Conservation (phyloP, 2,888 invertebrate genomes). For the Magallana nippona region DNA sequence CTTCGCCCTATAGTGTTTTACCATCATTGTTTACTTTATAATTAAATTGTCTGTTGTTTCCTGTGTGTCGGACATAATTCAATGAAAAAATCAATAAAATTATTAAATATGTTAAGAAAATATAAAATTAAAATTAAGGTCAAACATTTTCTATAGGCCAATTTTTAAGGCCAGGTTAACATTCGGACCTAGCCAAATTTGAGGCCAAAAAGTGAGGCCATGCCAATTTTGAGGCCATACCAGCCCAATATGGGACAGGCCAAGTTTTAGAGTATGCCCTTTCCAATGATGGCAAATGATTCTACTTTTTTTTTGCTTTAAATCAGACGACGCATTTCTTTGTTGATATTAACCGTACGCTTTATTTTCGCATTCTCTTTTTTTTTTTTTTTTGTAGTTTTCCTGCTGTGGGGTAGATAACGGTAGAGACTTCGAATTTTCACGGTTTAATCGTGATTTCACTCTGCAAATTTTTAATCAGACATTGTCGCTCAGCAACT, state of each 20-base stretch:
- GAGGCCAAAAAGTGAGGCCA: no score
- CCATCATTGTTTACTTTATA: neutral
- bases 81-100: neutral
- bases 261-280: neutral
- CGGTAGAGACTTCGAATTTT: conserved; percentile 22
- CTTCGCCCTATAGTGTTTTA: neutral
- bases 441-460: conserved; percentile 22
- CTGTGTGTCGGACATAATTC: no score
- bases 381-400: neutral
- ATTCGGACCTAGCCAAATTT: no score
- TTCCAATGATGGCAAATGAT: neutral
- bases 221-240: no score
- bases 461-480: conserved; percentile 16
- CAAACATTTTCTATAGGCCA: no score
- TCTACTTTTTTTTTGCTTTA: no score
- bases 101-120: neutral
- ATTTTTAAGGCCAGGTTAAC: no score
- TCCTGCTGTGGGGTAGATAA: conserved; percentile 34
- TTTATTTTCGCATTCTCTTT: neutral
- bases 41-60: no score
- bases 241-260: no score
- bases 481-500: conserved; percentile 8
- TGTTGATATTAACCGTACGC: no score
- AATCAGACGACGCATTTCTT: neutral
- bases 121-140: no score